These are phyloP conservation scores for Brachyptera risi DNA, from an alignment of 2,888 invertebrate species.

Conservation along the genomic window DNA sequence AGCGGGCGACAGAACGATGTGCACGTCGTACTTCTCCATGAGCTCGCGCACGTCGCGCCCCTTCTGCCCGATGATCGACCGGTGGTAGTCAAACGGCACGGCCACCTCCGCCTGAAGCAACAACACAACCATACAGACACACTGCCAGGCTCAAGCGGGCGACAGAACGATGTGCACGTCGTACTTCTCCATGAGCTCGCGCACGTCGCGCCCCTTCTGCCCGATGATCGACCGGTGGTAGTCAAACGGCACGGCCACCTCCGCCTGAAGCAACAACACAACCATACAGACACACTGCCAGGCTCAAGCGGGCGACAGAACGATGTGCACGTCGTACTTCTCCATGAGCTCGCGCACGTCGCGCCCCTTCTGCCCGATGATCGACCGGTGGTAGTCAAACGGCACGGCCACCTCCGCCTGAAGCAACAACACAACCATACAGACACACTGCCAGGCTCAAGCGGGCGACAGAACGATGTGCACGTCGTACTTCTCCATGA, in stretches of 20 bases:
- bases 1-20: too few species aligned
- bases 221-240: constrained; percentile 93
- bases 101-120: constrained; percentile 55
- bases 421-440: too few species aligned
- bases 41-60: constrained; percentile 81
- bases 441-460: too few species aligned
- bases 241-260: constrained; percentile 82
- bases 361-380: constrained; percentile 89
- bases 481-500: constrained; percentile 88
- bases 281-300: too few species aligned
- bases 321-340: constrained; percentile 85
- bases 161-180: constrained; percentile 94
- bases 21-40: constrained; percentile 89
- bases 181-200: constrained; percentile 79
- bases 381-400: constrained; percentile 86
- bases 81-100: constrained; percentile 90
- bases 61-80: constrained; percentile 89
- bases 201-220: constrained; percentile 82
- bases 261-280: too few species aligned
- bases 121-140: too few species aligned
- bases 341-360: constrained; percentile 87
- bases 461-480: constrained; percentile 85
- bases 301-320: constrained; percentile 80
- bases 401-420: constrained; percentile 68
- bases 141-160: too few species aligned